Base-by-base conservation (phyloP, 2,113 vertebrate species). In the Larimichthys crocea region DNA sequence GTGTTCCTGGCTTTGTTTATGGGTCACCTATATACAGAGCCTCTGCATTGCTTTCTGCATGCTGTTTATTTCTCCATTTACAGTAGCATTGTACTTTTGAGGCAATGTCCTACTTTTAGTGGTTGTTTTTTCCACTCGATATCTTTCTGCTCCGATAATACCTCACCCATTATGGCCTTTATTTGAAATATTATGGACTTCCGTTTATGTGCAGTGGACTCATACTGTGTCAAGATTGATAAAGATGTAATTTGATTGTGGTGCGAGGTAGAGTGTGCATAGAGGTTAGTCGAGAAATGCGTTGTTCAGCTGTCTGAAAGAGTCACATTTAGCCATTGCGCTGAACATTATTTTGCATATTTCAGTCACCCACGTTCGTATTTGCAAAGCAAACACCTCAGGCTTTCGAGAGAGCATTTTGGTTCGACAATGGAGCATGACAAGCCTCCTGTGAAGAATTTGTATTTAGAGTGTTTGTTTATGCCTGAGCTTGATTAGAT, bases 21-120 rank as follows among this genome's bases (percentile, higher is more conserved):
- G 88, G 91, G 89, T 93, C 92, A 92, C 88, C 89, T 88, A 92
- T 68, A 93, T 88, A 79, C 63, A 78, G 56, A 82, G 78, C 64
- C 4, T 5, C 80, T 83, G 31, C 68, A 59, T 61, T 57, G 76
- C 69, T 80, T 83, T 82, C 46, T 71, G 57, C 76, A 53, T 81
- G 74, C 67, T 89, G 76, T 91, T 91, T 89, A 88, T 87, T 83
- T 88, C 40, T 76, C 57, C 83, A 78, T 92, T 91, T 89, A 89
- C 84, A 82, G 74, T 88, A 78, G 74, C 64, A 70, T 80, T 90
- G 85, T 77, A 87, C 60, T 83, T 83, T 79, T 74, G 49, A 88
- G 65, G 67, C 64, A 49, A 63, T 83, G 88, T 89, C 91, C 89
- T 89, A 87, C 82, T 88, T 93, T 53, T 68, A 63, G 50, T 65